Base-by-base conservation (phyloP, 2,888 invertebrate species). In the Congeria kusceri region DNA sequence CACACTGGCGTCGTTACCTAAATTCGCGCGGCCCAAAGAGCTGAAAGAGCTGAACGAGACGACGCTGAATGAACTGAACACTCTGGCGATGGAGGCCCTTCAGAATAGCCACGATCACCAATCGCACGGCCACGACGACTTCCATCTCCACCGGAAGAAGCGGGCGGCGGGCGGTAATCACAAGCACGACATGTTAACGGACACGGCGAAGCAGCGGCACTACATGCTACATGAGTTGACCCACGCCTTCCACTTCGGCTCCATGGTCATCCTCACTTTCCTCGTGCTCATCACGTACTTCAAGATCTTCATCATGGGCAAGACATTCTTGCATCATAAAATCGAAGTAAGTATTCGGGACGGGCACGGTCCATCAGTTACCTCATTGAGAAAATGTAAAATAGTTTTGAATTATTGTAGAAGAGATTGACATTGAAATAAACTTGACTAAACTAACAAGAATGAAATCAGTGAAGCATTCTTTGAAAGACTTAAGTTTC, bases 221-320 rank as follows among this genome's bases (percentile, higher is more conserved):
- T 83, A 87, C 29, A 77, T 89, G 39, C 81, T 91, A 18, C 86
- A 89, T 27, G 89, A 90, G 28, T 75, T 91, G 47, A 91, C 90
- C 0, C 91, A 91, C 67, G 85, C 88, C 20, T 91, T 89, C 72
- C 91, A 91, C 72, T 79, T 91, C 5, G 89, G 87, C 4, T 89
- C 90, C 44, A 84, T 91, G 87, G 88, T 88, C 15, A 90, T 91
- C 23, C 77, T 91, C 23, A 90, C 90, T 0, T 72, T 89, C 47
- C 79, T 91, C n/a, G 80, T 91, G 4, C 59, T 91, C 46, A 88
- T 89, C 74, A 90, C 89, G 13, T 84, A 86, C 32, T 78, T 90
- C 46, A 90, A 89, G 56, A 85, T 88, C 18, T 87, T 90, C 65
- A 86, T 88, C 3, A 88, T 89, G 89, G 90, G 90, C 68, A 87